Conservation (phyloP, 2,888 invertebrate genomes). For the Melitaea athalia region DNA sequence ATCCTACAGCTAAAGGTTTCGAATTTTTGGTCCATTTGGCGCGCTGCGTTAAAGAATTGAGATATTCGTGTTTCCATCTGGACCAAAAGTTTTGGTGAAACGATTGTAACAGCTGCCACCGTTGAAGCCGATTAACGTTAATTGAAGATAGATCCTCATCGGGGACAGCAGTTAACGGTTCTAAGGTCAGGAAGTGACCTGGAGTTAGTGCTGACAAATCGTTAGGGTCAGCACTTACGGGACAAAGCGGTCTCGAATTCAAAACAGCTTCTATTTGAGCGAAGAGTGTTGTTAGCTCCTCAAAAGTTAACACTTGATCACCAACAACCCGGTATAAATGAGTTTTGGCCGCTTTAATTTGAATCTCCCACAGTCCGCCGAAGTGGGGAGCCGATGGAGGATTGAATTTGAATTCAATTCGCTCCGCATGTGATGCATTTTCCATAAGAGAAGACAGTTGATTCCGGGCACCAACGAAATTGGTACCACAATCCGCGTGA, state of each 20-base stretch:
- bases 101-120: too few relatives aligned
- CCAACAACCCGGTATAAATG: slow-evolving; percentile 28
- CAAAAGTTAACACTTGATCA: slow-evolving; percentile 26
- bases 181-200: too few relatives aligned
- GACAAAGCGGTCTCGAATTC: not conserved
- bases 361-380: slow-evolving; percentile 33
- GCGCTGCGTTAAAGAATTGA: not conserved
- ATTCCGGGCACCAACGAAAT: slow-evolving; percentile 27
- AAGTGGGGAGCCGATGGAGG: slow-evolving; percentile 25
- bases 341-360: slow-evolving; percentile 27
- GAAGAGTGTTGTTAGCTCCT: slow-evolving; percentile 27
- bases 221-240: too few relatives aligned
- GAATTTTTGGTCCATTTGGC: not conserved
- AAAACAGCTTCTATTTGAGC: slow-evolving; percentile 8
- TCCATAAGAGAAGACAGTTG: slow-evolving; percentile 10
- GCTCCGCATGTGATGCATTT: slow-evolving; percentile 14
- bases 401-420: slow-evolving; percentile 25
- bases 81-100: too few relatives aligned
- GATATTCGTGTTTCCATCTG: too few relatives aligned
- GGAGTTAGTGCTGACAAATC: too few relatives aligned
- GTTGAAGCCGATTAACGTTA: too few relatives aligned
- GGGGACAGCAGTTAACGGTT: too few relatives aligned
- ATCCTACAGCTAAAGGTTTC: not conserved
- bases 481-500: slow-evolving; percentile 28
- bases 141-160: too few relatives aligned